Base-by-base conservation (phyloP, 2,797 vertebrate species). In the Sebastolobus alascanus region DNA sequence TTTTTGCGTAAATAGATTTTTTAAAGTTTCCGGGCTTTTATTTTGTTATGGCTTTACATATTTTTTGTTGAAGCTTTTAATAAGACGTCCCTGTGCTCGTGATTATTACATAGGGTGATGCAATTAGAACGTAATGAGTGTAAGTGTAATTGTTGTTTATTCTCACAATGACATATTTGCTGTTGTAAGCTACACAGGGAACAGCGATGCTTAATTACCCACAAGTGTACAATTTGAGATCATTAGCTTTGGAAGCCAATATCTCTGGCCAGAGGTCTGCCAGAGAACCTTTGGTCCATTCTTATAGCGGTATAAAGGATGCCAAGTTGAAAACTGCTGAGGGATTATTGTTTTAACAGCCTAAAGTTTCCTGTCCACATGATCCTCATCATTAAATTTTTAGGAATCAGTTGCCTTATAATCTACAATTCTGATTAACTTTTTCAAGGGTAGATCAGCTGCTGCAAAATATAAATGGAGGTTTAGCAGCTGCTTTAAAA, bases 101-200 rank as follows among this genome's bases (percentile, higher is more conserved):
- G 80, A 81, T 86, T 75, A 50, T 82, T 66, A 50, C 81, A 85
- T 74, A 35, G 68, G 79, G 90, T 95, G 90, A 94, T 94, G 92
- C 91, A 95, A 93, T 94, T 92, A 91, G 79, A 68, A 73, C 20
- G 60, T 84, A 94, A 94, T 91, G 78, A 89, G 87, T 83, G 84
- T 89, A 88, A 90, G 79, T 90, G 75, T 92, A 93, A 95, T 90
- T 94, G 91, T 90, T 95, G 91, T 94, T 95, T 93, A 90, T 92
- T 95, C 79, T 86, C 69, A 80, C 88, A 92, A 84, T 93, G 92
- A 91, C 91, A 94, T 90, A 94, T 95, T 95, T 94, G 91, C 90
- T 91, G 84, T 90, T 87, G 87, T 89, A 79, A 89, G 87, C 87
- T 90, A 88, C 88, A 77, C 64, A 75, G 80, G 84, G 79, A 92